These are phyloP conservation scores for Cantharis flavilabris DNA, from an alignment of 2,888 invertebrate species.

Conservation along the genomic window DNA sequence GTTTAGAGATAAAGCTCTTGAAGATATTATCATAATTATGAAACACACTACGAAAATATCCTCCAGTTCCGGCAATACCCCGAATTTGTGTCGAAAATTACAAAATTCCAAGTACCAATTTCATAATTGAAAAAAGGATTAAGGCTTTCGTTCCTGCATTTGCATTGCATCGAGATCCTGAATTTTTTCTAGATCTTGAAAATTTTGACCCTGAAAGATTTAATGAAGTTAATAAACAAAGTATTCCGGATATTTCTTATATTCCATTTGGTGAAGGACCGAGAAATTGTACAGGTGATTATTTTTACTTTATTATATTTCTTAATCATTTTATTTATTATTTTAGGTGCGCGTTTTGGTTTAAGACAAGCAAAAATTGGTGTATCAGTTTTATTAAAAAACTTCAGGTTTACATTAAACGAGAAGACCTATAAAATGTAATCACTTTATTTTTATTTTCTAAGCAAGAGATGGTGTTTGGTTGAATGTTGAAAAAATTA, in stretches of 20 bases:
- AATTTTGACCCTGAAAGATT: slow-evolving; percentile 57
- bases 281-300: slow-evolving; percentile 52
- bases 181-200: slow-evolving; percentile 53
- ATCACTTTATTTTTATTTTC: background rate
- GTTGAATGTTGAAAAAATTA: background rate
- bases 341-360: background rate
- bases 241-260: slow-evolving; percentile 47
- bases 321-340: background rate
- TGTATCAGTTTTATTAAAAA: background rate
- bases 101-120: slow-evolving; percentile 42
- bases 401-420: background rate
- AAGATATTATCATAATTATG: no score
- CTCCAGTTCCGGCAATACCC: slow-evolving; percentile 50
- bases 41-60: slow-evolving; percentile 56
- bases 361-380: background rate
- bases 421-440: background rate
- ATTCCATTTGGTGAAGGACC: slow-evolving; percentile 55
- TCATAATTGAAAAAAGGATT: slow-evolving; percentile 48
- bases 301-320: background rate
- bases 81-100: slow-evolving; percentile 49
- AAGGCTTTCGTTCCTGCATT: slow-evolving; percentile 47
- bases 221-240: slow-evolving; percentile 30
- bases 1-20: no score
- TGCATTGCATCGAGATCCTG: slow-evolving; percentile 54
- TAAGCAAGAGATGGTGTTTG: background rate